Evolutionary conservation across 2,888 invertebrate species (phyloP), one percentile per base, ranked within the genome.

Genomic region (Papilio demoleus): DNA sequence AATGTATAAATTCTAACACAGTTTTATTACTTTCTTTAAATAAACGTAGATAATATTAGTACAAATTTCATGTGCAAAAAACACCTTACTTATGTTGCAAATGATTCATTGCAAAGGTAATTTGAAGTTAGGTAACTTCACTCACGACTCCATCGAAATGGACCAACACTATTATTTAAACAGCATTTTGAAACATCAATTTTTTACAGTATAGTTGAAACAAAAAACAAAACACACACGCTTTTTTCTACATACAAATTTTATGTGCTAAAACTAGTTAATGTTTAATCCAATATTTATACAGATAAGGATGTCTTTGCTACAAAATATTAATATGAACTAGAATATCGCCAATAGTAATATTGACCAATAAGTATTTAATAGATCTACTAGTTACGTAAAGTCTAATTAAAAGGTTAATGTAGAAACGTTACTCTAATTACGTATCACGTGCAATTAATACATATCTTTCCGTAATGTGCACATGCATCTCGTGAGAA

Each of bases 371-470:
- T 60, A 60, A 60, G 2, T 59, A 59, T 22, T 58, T 38, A 22
- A 36, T 17, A 17, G 27, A 1, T 38, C 22, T n/a, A 38, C 17
- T 24, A 22, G 22, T 65, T 65, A 42, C 31, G 14, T 65, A 65
- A 56, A 64, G 14, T 40, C 64, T 53, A 40, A 65, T 65, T 38
- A 40, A 53, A 65, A 42, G 12, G 6, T 11, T 56, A 38, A 60
- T 38, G 22, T 40, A 60, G 24, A 40, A 60, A n/a, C 36, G 31
- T 31, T 31, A 31, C 31, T 31, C 31, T 31, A 31, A 53, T 53
- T 53, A 67, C 60, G 38, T 47, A 31, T 14, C 45, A 12, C 3
- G 24, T 60, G 47, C 50, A 60, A 60, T 60, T 60, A 45, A 59
- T 47, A 47, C 40, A 38, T 34, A 66, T 67, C 50, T 60, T 38